Percentiles rank a stretch among this genome's conserved stretches.
phyloP scores from a whole-genome alignment of 2,113 vertebrate species.

The mouse (Mus musculus) region DNA sequence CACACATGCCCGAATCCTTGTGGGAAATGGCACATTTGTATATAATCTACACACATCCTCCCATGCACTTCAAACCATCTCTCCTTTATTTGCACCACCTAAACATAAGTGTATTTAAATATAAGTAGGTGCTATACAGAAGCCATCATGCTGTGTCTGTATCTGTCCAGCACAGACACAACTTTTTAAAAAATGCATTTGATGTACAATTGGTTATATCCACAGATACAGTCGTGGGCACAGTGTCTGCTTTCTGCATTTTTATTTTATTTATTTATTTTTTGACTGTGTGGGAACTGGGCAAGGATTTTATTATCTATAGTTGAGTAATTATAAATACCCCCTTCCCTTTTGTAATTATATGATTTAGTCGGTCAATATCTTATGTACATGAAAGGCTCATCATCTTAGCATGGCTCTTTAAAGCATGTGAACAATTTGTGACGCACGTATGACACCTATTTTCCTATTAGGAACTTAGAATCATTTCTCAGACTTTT shows the following conservation, averaged over 20 bases:
- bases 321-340: not conserved
- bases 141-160: not conserved
- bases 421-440: not conserved
- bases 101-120: not conserved
- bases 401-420: not conserved
- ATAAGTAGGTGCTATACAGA: not conserved
- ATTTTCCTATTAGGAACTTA: not conserved
- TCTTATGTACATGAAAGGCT: not conserved
- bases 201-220: not conserved
- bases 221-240: not conserved
- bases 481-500: not conserved
- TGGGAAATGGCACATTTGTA: not conserved
- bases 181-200: not conserved
- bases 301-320: not conserved
- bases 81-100: not conserved
- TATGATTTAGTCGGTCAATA: not conserved
- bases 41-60: not conserved
- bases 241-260: not conserved
- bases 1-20: not conserved
- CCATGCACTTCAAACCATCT: not conserved
- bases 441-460: not conserved
- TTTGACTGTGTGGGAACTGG: not conserved
- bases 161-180: not conserved
- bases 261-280: no score
- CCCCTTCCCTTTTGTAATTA: not conserved